Evolutionary conservation across 2,797 vertebrate species (phyloP).

Genomic region (Falco concolor): DNA sequence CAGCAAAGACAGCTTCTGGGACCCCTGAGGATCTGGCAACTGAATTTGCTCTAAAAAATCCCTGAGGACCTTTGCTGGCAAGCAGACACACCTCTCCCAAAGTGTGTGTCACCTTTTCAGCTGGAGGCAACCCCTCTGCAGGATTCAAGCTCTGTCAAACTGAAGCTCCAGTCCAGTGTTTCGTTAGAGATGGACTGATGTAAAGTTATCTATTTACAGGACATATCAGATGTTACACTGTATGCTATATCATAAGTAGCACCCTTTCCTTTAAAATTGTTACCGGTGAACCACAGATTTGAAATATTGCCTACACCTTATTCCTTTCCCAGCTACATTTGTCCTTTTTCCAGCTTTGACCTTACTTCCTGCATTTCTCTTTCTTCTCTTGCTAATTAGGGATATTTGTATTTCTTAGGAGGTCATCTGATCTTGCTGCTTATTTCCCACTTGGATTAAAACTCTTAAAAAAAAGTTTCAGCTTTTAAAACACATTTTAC

Average conservation of each 20-base stretch:
- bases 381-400: slow-evolving; percentile 28
- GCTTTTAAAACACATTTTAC: slow-evolving; percentile 49
- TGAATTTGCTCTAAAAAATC: background rate
- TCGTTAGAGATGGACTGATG: background rate
- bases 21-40: background rate
- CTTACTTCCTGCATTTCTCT: slow-evolving; percentile 18
- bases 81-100: background rate
- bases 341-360: slow-evolving; percentile 29
- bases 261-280: background rate
- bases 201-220: background rate
- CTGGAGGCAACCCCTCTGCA: background rate
- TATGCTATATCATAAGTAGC: background rate
- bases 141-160: background rate
- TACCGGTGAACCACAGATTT: background rate
- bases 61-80: background rate
- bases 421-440: slow-evolving; percentile 33
- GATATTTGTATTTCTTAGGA: slow-evolving; percentile 47
- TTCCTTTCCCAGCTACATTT: background rate
- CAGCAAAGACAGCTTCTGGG: background rate
- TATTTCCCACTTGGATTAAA: slow-evolving; percentile 61
- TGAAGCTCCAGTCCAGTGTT: background rate
- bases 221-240: background rate
- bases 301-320: background rate
- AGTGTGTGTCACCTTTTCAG: background rate
- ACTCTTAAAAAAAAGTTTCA: slow-evolving; percentile 13